Conservation (phyloP, 2,113 vertebrate genomes). For the Brienomyrus brachyistius region DNA sequence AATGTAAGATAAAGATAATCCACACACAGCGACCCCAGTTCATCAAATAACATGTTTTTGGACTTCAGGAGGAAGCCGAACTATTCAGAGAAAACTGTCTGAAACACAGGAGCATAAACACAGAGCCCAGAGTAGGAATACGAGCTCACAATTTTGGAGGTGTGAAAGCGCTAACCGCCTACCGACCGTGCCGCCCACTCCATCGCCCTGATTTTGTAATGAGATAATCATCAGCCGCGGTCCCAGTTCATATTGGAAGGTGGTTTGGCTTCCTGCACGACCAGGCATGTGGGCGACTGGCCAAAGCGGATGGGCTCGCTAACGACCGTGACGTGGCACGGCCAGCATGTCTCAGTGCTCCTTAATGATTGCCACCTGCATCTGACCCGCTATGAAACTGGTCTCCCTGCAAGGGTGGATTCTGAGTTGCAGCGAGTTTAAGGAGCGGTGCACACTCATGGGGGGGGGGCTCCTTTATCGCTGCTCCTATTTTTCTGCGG, state of each 20-base stretch:
- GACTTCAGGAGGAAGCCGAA: not conserved
- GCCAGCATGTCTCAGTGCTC: not conserved
- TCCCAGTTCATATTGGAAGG: not conserved
- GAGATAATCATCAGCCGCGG: not conserved
- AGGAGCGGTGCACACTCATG: not conserved
- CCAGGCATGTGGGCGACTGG: not conserved
- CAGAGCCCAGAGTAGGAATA: not conserved
- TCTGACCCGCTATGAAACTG: not conserved
- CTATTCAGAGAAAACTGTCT: not conserved
- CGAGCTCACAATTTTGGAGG: not conserved
- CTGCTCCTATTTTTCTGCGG: not conserved
- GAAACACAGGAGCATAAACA: not conserved
- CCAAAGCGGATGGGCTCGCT: not conserved
- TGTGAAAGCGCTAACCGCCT: not conserved
- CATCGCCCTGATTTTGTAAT: not conserved
- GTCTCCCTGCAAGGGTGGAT: not conserved
- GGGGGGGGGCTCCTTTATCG: not conserved
- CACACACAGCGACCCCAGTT: not conserved
- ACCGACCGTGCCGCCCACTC: not conserved
- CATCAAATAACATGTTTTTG: not conserved
- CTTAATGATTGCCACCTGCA: not conserved
- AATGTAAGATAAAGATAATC: no score
- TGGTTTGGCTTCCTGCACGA: not conserved
- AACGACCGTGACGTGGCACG: not conserved
- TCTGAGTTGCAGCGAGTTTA: not conserved